Percentiles rank a stretch among this genome's conserved stretches.
Evolutionary conservation across 2,888 invertebrate genomes (phyloP).

Genomic region (Microdon myrmicae): DNA sequence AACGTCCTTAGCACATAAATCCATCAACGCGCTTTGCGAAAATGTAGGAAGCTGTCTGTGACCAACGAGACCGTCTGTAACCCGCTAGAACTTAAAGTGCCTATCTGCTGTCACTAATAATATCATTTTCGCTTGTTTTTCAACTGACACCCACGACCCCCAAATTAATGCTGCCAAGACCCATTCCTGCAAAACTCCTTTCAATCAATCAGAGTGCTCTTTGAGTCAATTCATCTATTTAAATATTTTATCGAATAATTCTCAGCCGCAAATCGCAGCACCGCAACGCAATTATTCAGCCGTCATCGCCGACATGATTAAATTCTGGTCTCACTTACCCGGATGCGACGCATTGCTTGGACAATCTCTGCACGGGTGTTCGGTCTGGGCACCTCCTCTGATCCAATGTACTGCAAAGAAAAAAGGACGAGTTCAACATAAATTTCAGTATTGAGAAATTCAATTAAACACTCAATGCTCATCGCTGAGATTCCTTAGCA

Average conservation of each 20-base stretch:
- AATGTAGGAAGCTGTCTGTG: constrained; percentile 7
- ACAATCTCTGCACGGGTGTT: constrained; percentile 98
- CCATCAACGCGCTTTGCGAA: constrained; percentile 17
- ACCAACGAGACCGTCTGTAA: background rate
- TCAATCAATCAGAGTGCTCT: constrained; percentile 9
- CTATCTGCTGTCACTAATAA: background rate
- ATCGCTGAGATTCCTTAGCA: no score
- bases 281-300: constrained; percentile 15
- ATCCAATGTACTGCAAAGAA: constrained; percentile 94
- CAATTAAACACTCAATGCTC: no score
- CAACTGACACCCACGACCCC: background rate
- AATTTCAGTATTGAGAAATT: background rate
- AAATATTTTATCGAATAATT: constrained; percentile 22
- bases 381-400: constrained; percentile 95
- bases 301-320: constrained; percentile 3
- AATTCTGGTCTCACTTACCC: constrained; percentile 75
- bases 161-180: background rate
- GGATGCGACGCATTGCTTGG: constrained; percentile 97
- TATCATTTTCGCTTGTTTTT: background rate
- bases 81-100: background rate
- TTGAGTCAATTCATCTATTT: constrained; percentile 27
- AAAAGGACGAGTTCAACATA: constrained; percentile 53
- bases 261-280: background rate
- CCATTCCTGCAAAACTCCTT: background rate
- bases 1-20: no score